Base-by-base conservation (phyloP, 2,888 invertebrate species). In the Theodoxus fluviatilis region DNA sequence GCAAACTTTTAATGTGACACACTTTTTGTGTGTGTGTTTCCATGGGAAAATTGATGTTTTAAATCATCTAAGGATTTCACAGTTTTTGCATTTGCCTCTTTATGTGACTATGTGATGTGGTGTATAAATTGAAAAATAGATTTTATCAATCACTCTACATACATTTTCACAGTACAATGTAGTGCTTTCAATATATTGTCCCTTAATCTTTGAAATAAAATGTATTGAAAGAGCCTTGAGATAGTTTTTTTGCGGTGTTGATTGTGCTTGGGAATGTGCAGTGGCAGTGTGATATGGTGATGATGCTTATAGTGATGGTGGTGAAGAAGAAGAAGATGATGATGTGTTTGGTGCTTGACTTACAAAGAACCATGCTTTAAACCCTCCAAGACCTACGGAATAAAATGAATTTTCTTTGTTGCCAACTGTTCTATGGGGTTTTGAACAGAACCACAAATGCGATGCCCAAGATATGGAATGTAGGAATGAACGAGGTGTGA, bases 181-280 rank as follows among this genome's bases (percentile, higher is more conserved):
- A 76, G 76, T 75, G 75, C 76, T 78, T 76, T 77, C 73, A 77
- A 74, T 73, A 74, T 77, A 71, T 76, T 76, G 74, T 77, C 77
- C 78, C 70, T 73, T 75, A 69, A 71, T 78, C 75, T 77, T 78
- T 75, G 72, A 77, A 76, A 73, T 75, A 76, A 78, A 76, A 22
- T 31, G 61, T 37, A 7, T 55, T 47, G 55, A 64, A 43, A 18
- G 18, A 59, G 31, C n/a, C 22, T 49, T 49, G n/a, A n/a, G n/a
- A n/a, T n/a, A n/a, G n/a, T n/a, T n/a, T n/a, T n/a, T n/a, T n/a
- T n/a, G n/a, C n/a, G n/a, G n/a, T n/a, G n/a, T n/a, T n/a, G n/a
- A n/a, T n/a, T n/a, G n/a, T n/a, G n/a, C n/a, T n/a, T n/a, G n/a
- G n/a, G n/a, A n/a, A n/a, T n/a, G n/a, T n/a, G n/a, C n/a, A n/a